A percentile compares a stretch with the other conserved stretches of the same genome.
phyloP scores from a whole-genome alignment of 1,140 invertebrate species.

The Lucilia cuprina region DNA sequence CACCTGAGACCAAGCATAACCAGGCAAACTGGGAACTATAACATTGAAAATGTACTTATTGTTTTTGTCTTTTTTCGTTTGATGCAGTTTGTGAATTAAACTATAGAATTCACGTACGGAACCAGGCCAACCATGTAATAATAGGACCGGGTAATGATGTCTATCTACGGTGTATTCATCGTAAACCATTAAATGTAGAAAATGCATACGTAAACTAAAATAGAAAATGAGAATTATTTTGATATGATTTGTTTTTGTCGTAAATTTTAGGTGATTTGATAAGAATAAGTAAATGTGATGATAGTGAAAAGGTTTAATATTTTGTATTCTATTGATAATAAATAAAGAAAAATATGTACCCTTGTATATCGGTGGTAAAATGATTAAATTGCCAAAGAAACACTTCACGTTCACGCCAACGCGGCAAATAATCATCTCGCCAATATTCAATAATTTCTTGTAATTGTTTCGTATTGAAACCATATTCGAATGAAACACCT shows the following conservation, averaged over 20 bases:
- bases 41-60: slow-evolving; percentile 78
- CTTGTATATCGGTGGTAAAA: slow-evolving; percentile 77
- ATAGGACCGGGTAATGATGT: slow-evolving; percentile 68
- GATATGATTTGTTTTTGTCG: background rate
- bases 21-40: slow-evolving; percentile 81
- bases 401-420: slow-evolving; percentile 73
- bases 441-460: slow-evolving; percentile 74
- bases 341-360: slow-evolving; percentile 47
- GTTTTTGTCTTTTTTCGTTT: slow-evolving; percentile 62
- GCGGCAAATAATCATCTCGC: slow-evolving; percentile 73
- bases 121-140: slow-evolving; percentile 92
- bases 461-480: slow-evolving; percentile 76
- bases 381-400: slow-evolving; percentile 78
- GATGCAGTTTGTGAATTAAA: slow-evolving; percentile 74
- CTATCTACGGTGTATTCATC: slow-evolving; percentile 55
- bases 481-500: slow-evolving; percentile 74
- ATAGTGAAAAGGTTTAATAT: background rate
- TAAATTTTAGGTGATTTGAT: background rate
- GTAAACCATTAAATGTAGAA: slow-evolving; percentile 71
- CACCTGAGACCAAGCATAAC: slow-evolving; percentile 75
- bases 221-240: background rate
- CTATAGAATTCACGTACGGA: slow-evolving; percentile 86
- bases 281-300: background rate
- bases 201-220: slow-evolving; percentile 76
- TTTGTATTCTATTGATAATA: background rate